These are phyloP conservation scores for Centroberyx gerrardi DNA, from an alignment of 2,797 vertebrate genomes.

Conservation along the genomic window DNA sequence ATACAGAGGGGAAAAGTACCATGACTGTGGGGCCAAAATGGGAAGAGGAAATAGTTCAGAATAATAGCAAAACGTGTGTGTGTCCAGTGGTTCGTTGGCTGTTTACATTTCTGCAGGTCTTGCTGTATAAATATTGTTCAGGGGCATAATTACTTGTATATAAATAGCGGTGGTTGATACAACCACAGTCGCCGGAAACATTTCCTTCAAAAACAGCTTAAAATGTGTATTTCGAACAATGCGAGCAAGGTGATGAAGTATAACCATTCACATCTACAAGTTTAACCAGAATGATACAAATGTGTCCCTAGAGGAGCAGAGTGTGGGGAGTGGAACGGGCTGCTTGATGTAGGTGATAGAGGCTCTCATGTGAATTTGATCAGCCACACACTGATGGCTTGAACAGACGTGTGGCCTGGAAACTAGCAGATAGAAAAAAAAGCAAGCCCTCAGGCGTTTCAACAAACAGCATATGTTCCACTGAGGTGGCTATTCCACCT, in stretches of 20 bases:
- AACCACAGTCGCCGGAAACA: slow-evolving; percentile 41
- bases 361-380: slow-evolving; percentile 84
- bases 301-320: slow-evolving; percentile 63
- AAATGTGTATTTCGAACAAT: slow-evolving; percentile 46
- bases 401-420: slow-evolving; percentile 83
- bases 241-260: slow-evolving; percentile 34
- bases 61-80: neutral
- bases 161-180: too few relatives aligned
- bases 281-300: slow-evolving; percentile 64
- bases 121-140: neutral
- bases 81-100: neutral
- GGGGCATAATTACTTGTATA: neutral
- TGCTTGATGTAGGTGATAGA: slow-evolving; percentile 79
- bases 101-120: neutral
- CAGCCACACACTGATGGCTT: slow-evolving; percentile 81
- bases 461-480: slow-evolving; percentile 89
- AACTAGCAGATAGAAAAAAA: slow-evolving; percentile 59
- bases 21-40: neutral
- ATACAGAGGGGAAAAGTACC: neutral
- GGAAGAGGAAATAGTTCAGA: neutral
- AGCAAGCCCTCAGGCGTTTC: slow-evolving; percentile 75
- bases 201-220: slow-evolving; percentile 29
- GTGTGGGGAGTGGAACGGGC: slow-evolving; percentile 64
- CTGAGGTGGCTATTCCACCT: slow-evolving; percentile 84
- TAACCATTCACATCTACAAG: slow-evolving; percentile 51